Percentiles rank a stretch among this genome's conserved stretches.
These are phyloP conservation scores for Xerus inauris DNA, from an alignment of 2,113 vertebrate genomes.

Conservation along the genomic window DNA sequence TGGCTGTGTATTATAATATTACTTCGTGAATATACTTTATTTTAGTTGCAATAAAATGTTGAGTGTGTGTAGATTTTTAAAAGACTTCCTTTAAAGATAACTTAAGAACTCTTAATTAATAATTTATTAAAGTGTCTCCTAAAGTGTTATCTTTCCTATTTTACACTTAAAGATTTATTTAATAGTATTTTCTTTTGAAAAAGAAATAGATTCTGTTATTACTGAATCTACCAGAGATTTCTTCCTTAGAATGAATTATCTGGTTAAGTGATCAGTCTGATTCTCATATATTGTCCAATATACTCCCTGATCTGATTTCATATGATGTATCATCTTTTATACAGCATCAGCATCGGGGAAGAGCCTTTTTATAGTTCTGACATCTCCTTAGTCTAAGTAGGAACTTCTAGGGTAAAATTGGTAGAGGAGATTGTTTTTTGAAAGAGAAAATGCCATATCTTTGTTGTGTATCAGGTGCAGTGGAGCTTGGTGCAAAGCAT, in stretches of 20 bases:
- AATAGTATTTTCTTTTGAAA: slow-evolving; percentile 25
- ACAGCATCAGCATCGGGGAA: background rate
- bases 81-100: background rate
- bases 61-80: background rate
- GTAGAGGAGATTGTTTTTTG: slow-evolving; percentile 51
- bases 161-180: slow-evolving; percentile 10
- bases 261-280: background rate
- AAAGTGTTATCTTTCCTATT: background rate
- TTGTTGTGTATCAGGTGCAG: background rate
- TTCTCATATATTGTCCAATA: background rate
- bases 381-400: background rate
- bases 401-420: slow-evolving; percentile 7
- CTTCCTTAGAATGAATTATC: slow-evolving; percentile 14
- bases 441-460: slow-evolving; percentile 53
- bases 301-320: background rate
- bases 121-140: background rate
- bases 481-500: slow-evolving; percentile 11
- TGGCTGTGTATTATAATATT: background rate
- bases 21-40: background rate
- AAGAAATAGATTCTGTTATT: background rate
- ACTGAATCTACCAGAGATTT: background rate
- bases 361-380: background rate
- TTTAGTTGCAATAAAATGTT: slow-evolving; percentile 47
- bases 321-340: background rate
- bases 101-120: background rate